A percentile compares a stretch with the other conserved stretches of the same genome.
phyloP scores from a whole-genome alignment of 2,888 invertebrate species.

The Drosophila fulvimacula region DNA sequence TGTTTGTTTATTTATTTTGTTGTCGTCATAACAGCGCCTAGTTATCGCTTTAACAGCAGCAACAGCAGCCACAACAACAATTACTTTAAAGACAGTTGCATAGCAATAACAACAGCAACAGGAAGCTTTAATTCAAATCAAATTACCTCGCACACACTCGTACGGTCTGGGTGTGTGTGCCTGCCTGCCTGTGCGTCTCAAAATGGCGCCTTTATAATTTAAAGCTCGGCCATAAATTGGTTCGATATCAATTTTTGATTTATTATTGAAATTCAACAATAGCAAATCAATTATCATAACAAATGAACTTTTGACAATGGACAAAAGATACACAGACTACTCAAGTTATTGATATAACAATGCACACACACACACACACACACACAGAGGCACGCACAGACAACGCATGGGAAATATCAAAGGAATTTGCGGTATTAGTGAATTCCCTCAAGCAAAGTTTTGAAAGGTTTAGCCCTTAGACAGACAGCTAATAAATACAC shows the following conservation, averaged over 20 bases:
- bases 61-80: constrained; percentile 31
- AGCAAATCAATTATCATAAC: constrained; percentile 54
- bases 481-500: constrained; percentile 5
- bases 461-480: constrained; percentile 23
- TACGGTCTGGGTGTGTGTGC: not conserved
- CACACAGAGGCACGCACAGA: not conserved
- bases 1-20: constrained; percentile 46
- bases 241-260: constrained; percentile 34
- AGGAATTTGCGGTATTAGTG: constrained; percentile 25
- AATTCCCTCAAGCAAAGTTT: constrained; percentile 23
- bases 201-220: constrained; percentile 22
- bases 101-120: constrained; percentile 49
- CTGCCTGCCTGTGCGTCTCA: constrained; percentile 1
- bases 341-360: constrained; percentile 15
- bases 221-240: constrained; percentile 24
- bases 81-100: constrained; percentile 36
- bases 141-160: constrained; percentile 37
- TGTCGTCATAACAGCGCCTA: constrained; percentile 75
- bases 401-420: constrained; percentile 18
- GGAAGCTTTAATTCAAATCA: constrained; percentile 71
- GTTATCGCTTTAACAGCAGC: constrained; percentile 63
- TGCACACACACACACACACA: not conserved
- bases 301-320: constrained; percentile 31
- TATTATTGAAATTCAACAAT: constrained; percentile 36
- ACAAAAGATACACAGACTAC: constrained; percentile 12